A percentile compares a stretch with the other conserved stretches of the same genome.
phyloP scores from a whole-genome alignment of 2,888 invertebrate species.

The Phortica okadai region DNA sequence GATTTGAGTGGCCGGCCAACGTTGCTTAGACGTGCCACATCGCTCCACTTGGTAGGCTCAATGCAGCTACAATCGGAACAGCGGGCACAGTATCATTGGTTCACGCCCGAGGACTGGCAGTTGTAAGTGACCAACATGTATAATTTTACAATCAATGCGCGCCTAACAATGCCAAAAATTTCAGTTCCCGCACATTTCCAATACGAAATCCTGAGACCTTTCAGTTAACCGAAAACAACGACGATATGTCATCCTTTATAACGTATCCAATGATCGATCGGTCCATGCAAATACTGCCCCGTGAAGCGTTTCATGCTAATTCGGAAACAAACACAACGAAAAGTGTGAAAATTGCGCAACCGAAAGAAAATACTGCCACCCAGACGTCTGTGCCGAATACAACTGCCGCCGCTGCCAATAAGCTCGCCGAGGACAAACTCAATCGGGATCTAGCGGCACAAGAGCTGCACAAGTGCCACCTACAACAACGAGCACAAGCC shows the following conservation, averaged over 20 bases:
- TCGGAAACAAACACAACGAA: conserved; percentile 33
- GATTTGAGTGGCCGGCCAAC: conserved; percentile 50
- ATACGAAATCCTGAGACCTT: conserved; percentile 71
- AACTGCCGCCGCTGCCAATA: conserved; percentile 43
- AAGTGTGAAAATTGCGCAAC: conserved; percentile 24
- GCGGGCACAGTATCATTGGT: conserved; percentile 74
- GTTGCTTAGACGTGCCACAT: conserved; percentile 70
- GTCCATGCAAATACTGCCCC: conserved; percentile 69
- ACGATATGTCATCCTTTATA: conserved; percentile 71
- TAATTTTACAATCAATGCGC: not conserved
- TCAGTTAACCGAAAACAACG: conserved; percentile 58
- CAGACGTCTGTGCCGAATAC: conserved; percentile 26
- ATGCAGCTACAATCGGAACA: conserved; percentile 74
- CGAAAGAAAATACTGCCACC: conserved; percentile 8
- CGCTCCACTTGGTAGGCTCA: conserved; percentile 73
- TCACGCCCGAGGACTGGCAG: conserved; percentile 70
- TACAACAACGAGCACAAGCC: conserved; percentile 61
- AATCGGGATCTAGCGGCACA: conserved; percentile 62
- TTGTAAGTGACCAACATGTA: conserved; percentile 56
- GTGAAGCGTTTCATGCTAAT: conserved; percentile 68
- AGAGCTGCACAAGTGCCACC: conserved; percentile 63
- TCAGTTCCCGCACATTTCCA: conserved; percentile 70
- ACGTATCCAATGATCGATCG: conserved; percentile 72
- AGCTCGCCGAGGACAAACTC: conserved; percentile 58
- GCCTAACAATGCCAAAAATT: not conserved